Conservation (phyloP, 2,113 vertebrate species). For the Eretmochelys imbricata region DNA sequence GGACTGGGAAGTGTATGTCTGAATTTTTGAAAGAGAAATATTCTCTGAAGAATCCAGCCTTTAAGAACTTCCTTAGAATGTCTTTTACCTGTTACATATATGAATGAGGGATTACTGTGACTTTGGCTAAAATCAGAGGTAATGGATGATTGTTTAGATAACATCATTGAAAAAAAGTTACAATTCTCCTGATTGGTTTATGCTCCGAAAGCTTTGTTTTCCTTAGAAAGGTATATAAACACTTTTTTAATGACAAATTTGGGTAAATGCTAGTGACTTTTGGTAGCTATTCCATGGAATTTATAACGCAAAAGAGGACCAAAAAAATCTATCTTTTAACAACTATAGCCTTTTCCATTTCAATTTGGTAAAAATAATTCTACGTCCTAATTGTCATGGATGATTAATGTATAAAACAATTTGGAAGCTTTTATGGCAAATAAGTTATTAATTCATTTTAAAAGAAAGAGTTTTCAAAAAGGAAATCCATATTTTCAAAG, state of each 20-base stretch:
- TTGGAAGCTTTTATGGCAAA: not conserved
- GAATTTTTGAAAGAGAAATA: not conserved
- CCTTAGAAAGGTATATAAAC: not conserved
- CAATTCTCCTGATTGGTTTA: not conserved
- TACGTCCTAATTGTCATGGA: not conserved
- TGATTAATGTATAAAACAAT: not conserved
- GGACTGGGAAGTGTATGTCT: too few relatives aligned
- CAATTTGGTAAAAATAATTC: not conserved
- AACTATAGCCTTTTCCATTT: not conserved
- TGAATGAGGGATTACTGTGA: not conserved
- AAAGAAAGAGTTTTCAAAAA: not conserved
- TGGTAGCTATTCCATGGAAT: fast-evolving
- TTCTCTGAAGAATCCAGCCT: not conserved
- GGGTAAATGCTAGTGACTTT: not conserved
- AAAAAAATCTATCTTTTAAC: not conserved
- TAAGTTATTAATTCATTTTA: not conserved
- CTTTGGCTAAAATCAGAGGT: not conserved
- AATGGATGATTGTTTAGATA: not conserved
- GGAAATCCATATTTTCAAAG: not conserved
- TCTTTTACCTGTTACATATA: not conserved
- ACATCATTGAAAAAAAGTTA: not conserved
- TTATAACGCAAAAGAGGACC: not conserved
- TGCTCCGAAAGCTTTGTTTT: not conserved
- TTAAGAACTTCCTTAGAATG: not conserved
- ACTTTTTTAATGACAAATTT: not conserved